Conservation (phyloP, 2,797 vertebrate species). For the Oceanodroma leucorhoa region DNA sequence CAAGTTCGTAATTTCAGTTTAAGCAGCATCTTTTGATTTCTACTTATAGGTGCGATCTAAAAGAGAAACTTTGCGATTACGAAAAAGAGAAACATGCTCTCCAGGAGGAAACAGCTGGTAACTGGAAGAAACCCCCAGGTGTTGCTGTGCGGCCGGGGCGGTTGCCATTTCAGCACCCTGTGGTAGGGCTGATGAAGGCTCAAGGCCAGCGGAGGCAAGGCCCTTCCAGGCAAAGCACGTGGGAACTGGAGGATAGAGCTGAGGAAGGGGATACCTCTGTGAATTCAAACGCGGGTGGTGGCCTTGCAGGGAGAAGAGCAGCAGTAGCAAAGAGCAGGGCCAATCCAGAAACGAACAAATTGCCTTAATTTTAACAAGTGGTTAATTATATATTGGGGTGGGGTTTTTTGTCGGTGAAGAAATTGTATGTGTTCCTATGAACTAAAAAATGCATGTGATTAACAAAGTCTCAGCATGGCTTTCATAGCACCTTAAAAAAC, state of each 20-base stretch:
- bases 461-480: neutral
- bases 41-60: neutral
- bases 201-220: neutral
- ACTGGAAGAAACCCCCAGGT: neutral
- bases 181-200: neutral
- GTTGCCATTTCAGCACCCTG: neutral
- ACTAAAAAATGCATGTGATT: neutral
- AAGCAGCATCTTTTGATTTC: neutral
- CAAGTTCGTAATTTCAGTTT: neutral
- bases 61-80: neutral
- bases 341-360: neutral
- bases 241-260: neutral
- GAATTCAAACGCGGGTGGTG: neutral
- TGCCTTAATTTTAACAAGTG: neutral
- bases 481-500: neutral
- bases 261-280: neutral
- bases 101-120: neutral
- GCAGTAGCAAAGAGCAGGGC: neutral
- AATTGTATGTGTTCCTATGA: neutral
- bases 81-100: neutral
- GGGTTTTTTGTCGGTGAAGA: neutral
- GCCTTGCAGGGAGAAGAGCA: neutral
- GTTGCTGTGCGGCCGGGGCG: neutral
- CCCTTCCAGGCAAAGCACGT: neutral
- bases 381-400: neutral